Percentiles rank a stretch among this genome's conserved stretches.
These are phyloP conservation scores for Platyura marginata DNA, from an alignment of 1,140 invertebrate genomes.

Conservation along the genomic window DNA sequence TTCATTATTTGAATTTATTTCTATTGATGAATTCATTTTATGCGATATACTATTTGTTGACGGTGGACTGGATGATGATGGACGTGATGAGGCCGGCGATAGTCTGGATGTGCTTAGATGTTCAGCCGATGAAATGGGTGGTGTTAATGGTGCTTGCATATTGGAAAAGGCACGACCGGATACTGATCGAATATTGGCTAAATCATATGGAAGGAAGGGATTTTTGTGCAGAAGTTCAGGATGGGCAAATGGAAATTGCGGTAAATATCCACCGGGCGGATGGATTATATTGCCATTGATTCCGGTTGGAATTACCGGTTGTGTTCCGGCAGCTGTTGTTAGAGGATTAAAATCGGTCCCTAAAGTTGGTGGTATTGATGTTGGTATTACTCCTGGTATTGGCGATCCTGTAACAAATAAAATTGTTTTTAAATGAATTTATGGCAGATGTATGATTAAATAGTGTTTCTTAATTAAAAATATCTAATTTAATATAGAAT, in stretches of 20 bases:
- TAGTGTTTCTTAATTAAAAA: no score
- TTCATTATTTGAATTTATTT: conserved; percentile 39
- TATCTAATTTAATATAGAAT: no score
- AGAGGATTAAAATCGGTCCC: conserved; percentile 4
- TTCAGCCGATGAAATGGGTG: conserved; percentile 12
- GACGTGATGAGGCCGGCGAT: conserved; percentile 33
- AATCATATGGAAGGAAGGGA: conserved; percentile 22
- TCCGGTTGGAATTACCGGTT: conserved; percentile 9
- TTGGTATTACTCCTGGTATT: conserved; percentile 16
- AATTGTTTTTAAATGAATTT: no score
- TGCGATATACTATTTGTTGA: conserved; percentile 26
- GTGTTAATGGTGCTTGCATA: conserved; percentile 17
- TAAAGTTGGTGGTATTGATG: conserved; percentile 17
- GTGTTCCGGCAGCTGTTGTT: conserved; percentile 11
- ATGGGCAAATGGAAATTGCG: conserved; percentile 22
- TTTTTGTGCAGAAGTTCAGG: conserved; percentile 11
- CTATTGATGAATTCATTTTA: conserved; percentile 30
- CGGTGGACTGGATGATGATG: conserved; percentile 27
- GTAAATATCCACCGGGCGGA: conserved; percentile 28
- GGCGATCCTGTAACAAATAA: no score
- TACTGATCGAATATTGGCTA: conserved; percentile 24
- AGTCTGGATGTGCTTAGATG: conserved; percentile 20
- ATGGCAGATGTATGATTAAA: no score
- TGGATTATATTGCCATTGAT: conserved; percentile 16
- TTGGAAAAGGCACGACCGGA: conserved; percentile 22